Evolutionary conservation across 2,888 invertebrate species (phyloP).

Genomic region (Lymantria monacha): DNA sequence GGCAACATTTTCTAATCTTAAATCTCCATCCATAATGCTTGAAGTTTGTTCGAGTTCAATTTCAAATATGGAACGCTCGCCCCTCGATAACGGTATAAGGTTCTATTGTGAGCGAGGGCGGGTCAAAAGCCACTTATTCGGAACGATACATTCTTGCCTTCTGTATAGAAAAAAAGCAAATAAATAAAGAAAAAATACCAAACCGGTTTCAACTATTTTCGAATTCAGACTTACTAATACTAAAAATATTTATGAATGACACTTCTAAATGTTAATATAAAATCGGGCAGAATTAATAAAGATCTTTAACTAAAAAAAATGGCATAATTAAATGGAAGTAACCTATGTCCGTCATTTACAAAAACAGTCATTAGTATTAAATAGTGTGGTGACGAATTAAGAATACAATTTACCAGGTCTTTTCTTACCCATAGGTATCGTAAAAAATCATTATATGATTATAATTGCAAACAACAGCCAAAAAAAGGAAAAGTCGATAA

Average conservation of each 20-base stretch:
- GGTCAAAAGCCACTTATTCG: constrained; percentile 6
- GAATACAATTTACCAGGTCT: no score
- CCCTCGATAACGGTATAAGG: constrained; percentile 2
- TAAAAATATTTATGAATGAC: constrained; percentile 2
- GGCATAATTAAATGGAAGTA: no score
- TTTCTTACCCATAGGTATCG: no score
- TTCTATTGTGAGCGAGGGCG: constrained; percentile 6
- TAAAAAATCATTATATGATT: no score
- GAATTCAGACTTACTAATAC: constrained; percentile 2
- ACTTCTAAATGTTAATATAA: neutral
- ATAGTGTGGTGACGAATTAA: no score
- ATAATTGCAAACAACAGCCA: no score
- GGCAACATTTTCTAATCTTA: no score
- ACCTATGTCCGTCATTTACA: no score
- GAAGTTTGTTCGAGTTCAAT: constrained; percentile 8
- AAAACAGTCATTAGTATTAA: no score
- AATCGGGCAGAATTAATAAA: no score
- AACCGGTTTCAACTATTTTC: constrained; percentile 2
- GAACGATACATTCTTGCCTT: neutral
- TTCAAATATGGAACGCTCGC: neutral
- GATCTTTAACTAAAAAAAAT: no score
- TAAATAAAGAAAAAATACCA: neutral
- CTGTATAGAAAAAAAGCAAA: neutral
- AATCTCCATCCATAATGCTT: neutral
- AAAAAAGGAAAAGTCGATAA: no score